These are phyloP conservation scores for Rugalucina vietnamica DNA, from an alignment of 2,888 invertebrate genomes.

Conservation along the genomic window DNA sequence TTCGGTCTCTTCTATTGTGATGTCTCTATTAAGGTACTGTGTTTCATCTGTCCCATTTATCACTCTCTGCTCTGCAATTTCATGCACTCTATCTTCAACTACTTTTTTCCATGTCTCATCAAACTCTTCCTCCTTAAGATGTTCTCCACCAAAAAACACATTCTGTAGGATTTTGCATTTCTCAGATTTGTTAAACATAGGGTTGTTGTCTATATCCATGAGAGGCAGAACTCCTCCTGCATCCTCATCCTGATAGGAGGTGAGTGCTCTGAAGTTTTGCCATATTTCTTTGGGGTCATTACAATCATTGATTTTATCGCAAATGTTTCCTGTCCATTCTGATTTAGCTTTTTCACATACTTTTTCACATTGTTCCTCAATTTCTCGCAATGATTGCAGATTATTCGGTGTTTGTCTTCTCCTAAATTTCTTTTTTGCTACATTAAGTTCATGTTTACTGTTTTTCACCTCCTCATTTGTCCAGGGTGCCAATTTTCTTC, in stretches of 20 bases:
- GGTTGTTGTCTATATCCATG: neutral
- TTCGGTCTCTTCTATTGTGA: neutral
- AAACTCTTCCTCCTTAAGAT: neutral
- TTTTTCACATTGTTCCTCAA: neutral
- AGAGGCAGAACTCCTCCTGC: neutral
- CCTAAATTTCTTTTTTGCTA: neutral
- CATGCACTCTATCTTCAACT: neutral
- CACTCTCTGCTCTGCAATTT: too few species aligned
- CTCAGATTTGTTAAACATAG: neutral
- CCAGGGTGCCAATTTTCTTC: neutral
- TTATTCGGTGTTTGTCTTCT: neutral
- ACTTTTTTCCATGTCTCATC: neutral
- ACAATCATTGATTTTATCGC: neutral
- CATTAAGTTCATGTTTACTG: neutral
- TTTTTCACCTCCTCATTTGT: neutral
- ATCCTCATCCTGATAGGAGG: neutral
- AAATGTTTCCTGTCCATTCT: neutral
- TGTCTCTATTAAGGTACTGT: neutral
- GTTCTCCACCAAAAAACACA: neutral
- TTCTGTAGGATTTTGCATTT: too few species aligned
- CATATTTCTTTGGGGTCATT: neutral
- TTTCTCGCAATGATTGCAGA: neutral
- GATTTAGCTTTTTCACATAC: neutral
- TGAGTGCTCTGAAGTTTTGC: neutral
- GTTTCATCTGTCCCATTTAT: neutral